A percentile compares a stretch with the other conserved stretches of the same genome.
phyloP scores from a whole-genome alignment of 2,113 vertebrate genomes.

The Zosterops borbonicus region DNA sequence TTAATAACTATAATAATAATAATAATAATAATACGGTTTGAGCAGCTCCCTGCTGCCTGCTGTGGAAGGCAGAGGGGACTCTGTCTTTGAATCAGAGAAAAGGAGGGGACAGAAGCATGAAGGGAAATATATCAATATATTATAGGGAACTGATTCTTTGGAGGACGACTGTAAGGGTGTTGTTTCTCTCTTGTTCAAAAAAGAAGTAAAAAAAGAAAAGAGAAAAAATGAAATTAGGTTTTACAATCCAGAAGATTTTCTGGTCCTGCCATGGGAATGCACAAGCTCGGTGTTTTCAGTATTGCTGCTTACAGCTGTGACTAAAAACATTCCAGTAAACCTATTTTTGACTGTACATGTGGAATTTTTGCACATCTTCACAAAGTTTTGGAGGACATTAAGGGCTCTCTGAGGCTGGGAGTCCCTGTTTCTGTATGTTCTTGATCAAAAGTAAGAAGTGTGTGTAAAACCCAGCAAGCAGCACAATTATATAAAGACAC shows the following conservation, averaged over 20 bases:
- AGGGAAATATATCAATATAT: background rate
- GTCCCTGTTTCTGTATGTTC: background rate
- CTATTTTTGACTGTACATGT: conserved; percentile 70
- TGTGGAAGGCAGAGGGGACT: background rate
- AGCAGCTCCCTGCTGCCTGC: conserved; percentile 10
- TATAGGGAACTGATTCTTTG: background rate
- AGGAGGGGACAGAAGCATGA: background rate
- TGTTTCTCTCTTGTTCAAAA: conserved; percentile 2
- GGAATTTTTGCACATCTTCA: background rate
- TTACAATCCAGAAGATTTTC: conserved; percentile 38
- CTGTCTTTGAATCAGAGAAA: background rate
- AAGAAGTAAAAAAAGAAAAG: background rate
- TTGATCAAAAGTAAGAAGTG: background rate
- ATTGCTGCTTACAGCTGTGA: conserved; percentile 67
- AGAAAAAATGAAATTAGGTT: background rate
- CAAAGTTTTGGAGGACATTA: background rate
- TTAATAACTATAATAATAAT: background rate
- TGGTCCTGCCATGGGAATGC: conserved; percentile 51
- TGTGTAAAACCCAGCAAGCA: background rate
- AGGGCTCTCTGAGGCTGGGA: background rate
- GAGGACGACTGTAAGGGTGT: background rate
- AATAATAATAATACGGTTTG: background rate
- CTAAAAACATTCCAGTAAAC: conserved; percentile 77
- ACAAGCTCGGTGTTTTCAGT: conserved; percentile 65
- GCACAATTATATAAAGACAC: background rate